Conservation (phyloP, 2,888 invertebrate genomes). For the Glaucopsyche alexis region DNA sequence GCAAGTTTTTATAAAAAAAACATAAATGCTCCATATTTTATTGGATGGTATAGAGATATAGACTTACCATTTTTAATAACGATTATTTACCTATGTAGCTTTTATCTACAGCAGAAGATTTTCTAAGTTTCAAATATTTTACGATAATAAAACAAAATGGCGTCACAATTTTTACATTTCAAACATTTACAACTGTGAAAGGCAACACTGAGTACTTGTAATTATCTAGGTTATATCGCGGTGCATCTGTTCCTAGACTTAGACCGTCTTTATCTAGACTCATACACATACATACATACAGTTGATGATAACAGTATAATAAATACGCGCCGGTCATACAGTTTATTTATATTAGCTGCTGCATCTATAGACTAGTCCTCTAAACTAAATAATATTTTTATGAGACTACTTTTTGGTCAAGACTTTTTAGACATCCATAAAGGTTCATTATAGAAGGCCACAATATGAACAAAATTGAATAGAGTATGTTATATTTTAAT, state of each 20-base stretch:
- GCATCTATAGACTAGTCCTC: slow-evolving; percentile 55
- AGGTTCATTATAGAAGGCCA: too few species aligned
- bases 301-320: slow-evolving; percentile 52
- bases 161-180: slow-evolving; percentile 6
- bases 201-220: slow-evolving; percentile 34
- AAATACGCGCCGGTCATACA: slow-evolving; percentile 50
- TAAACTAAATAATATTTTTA: slow-evolving; percentile 6
- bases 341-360: slow-evolving; percentile 69
- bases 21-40: too few species aligned
- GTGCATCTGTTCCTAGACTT: slow-evolving; percentile 37
- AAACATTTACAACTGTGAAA: slow-evolving; percentile 32
- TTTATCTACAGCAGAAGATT: too few species aligned
- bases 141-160: not conserved
- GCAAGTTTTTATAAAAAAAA: too few species aligned
- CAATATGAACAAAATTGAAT: too few species aligned
- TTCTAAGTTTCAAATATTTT: too few species aligned
- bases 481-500: too few species aligned
- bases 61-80: too few species aligned
- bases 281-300: slow-evolving; percentile 56
- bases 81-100: too few species aligned
- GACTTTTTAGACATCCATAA: too few species aligned
- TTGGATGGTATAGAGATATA: too few species aligned
- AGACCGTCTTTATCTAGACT: slow-evolving; percentile 56
- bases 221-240: slow-evolving; percentile 31
- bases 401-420: too few species aligned